phyloP scores from a whole-genome alignment of 2,797 vertebrate species.

The Numenius phaeopus region DNA sequence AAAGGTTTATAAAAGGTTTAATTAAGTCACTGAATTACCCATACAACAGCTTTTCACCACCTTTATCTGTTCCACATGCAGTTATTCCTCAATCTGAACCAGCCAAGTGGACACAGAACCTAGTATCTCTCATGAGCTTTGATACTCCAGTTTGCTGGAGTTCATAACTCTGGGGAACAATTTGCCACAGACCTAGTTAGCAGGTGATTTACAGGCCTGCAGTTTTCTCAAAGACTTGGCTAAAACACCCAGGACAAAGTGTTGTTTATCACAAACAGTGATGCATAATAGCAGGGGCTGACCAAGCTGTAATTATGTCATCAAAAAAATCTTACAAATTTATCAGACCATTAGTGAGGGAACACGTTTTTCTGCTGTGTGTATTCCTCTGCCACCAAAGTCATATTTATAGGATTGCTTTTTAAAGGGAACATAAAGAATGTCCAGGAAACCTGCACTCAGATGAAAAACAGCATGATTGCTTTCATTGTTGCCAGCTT shows the following conservation, averaged over 20 bases:
- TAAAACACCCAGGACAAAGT: slow-evolving; percentile 39
- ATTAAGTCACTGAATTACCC: neutral
- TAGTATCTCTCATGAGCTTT: neutral
- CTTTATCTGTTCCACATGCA: neutral
- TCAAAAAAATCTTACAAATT: slow-evolving; percentile 44
- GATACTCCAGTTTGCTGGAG: neutral
- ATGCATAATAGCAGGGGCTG: slow-evolving; percentile 47
- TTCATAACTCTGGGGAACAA: neutral
- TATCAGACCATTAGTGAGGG: slow-evolving; percentile 38
- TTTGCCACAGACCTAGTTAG: slow-evolving; percentile 1
- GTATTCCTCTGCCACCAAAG: slow-evolving; percentile 47
- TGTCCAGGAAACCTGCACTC: slow-evolving; percentile 1
- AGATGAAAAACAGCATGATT: slow-evolving; percentile 35
- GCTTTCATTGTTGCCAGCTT: slow-evolving; percentile 53
- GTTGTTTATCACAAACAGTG: slow-evolving; percentile 38
- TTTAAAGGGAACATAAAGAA: slow-evolving; percentile 59
- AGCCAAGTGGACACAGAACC: neutral
- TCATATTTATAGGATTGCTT: slow-evolving; percentile 67
- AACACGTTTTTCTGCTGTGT: slow-evolving; percentile 34
- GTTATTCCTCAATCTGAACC: neutral
- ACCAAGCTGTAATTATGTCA: slow-evolving; percentile 55
- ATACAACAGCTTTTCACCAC: neutral
- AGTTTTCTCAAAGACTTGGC: slow-evolving; percentile 43
- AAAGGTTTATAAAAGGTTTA: neutral
- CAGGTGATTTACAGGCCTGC: slow-evolving; percentile 42